These are phyloP conservation scores for Odontothrips loti DNA, from an alignment of 2,888 invertebrate species.

Conservation along the genomic window DNA sequence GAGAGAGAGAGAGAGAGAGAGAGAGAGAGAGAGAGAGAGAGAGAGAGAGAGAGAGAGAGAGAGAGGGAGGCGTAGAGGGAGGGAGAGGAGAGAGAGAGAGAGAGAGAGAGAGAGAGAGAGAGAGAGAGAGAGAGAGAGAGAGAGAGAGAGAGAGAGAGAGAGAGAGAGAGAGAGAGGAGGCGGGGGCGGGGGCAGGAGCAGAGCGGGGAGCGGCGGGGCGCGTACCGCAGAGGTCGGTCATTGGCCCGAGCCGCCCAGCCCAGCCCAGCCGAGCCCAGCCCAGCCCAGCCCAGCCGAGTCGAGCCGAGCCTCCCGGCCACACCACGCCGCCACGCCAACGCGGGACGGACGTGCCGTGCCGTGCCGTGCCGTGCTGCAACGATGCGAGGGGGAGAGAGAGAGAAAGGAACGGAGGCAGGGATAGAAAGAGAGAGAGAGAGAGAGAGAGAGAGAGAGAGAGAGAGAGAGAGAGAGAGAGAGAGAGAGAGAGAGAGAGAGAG, in stretches of 20 bases:
- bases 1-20: neutral
- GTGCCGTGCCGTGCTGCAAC: neutral
- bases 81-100: no score
- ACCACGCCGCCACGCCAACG: no score
- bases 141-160: no score
- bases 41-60: no score
- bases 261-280: neutral
- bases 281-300: neutral
- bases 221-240: neutral
- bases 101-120: no score
- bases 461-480: neutral
- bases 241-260: neutral
- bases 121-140: no score
- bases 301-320: neutral
- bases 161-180: no score
- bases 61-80: no score
- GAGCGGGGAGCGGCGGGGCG: neutral
- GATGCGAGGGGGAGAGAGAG: neutral
- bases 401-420: neutral
- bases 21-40: neutral
- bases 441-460: neutral
- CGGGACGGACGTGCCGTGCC: neutral
- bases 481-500: no score
- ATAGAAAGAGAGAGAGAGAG: neutral
- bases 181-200: neutral